Evolutionary conservation across 2,888 invertebrate genomes (phyloP), one percentile per base, ranked within the genome.

Genomic region (Hanleya hanleyi): DNA sequence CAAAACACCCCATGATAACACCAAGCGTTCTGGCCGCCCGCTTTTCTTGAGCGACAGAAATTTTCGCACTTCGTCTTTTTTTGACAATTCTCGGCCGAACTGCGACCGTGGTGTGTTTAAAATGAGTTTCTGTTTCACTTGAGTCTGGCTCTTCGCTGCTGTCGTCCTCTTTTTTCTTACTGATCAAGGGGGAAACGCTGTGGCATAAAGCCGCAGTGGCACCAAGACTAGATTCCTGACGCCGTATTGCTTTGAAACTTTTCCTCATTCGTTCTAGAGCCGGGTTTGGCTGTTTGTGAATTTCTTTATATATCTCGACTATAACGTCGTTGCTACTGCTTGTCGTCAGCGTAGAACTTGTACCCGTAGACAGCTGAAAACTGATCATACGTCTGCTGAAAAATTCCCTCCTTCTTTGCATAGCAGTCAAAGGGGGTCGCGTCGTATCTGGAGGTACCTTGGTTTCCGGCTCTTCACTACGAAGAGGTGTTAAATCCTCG

Each of bases 1-100:
- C 96, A 91, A 97, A 97, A 37, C 96, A 96, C 75, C 97, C 97
- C 97, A 97, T 97, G 83, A 98, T 97, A 87, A 97, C 97, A 78
- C 97, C 97, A 73, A 98, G 92, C 61, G 98, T 98, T 86, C 96
- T 94, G 2, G 97, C 97, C 64, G 97, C 97, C 57, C 89, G 82
- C 68, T 87, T 86, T 75, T 91, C 87, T 37, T 86, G 86, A 0
- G 81, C 80, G 32, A 86, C 74, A 0, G 84, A 84, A 18, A 86
- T 78, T 57, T 74, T 77, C 61, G 76, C 82, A 35, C 77, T 73
- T 18, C 64, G 70, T 41, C 47, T 36, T 32, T 64, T 64, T 37
- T 37, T 64, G 12, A 35, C 9, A 36, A 37, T 64, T 37, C 22
- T 64, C 26, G 38, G 35, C n/a, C 22, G 12, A 35, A 37, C 64